Percentiles rank a stretch among this genome's conserved stretches.
Conservation (phyloP, 2,113 vertebrate species). For the Scytalopus superciliaris region DNA sequence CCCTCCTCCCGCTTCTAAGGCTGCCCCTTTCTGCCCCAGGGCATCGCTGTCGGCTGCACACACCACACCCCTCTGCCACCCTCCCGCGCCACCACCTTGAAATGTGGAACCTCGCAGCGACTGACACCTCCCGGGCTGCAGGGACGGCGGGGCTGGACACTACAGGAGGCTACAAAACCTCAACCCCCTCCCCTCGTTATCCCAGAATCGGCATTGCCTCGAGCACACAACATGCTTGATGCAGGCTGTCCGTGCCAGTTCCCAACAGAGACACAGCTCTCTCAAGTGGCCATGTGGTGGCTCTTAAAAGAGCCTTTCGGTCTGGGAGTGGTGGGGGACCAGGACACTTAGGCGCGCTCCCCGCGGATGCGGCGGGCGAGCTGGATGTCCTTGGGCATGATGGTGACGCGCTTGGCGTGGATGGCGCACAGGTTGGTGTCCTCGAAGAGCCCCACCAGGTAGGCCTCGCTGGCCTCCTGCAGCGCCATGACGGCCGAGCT, state of each 20-base stretch:
- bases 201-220: accelerated
- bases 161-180: no score
- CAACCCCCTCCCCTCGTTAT: no score
- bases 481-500: constrained; percentile 70
- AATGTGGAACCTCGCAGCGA: accelerated
- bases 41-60: background rate
- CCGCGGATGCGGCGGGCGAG: background rate
- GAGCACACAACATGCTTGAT: no score
- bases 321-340: background rate
- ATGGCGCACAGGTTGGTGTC: constrained; percentile 86
- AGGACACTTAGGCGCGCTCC: background rate
- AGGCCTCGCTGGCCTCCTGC: constrained; percentile 71
- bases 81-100: no score
- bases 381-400: constrained; percentile 69
- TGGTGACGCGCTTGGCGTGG: constrained; percentile 79
- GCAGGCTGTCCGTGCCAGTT: background rate
- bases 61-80: no score
- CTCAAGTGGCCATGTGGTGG: background rate
- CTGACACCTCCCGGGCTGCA: no score
- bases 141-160: no score
- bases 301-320: background rate
- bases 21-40: no score
- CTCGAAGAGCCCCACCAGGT: constrained; percentile 76
- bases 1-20: no score
- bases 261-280: background rate